Conservation (phyloP, 2,113 vertebrate genomes). For the Lepidothrix coronata region DNA sequence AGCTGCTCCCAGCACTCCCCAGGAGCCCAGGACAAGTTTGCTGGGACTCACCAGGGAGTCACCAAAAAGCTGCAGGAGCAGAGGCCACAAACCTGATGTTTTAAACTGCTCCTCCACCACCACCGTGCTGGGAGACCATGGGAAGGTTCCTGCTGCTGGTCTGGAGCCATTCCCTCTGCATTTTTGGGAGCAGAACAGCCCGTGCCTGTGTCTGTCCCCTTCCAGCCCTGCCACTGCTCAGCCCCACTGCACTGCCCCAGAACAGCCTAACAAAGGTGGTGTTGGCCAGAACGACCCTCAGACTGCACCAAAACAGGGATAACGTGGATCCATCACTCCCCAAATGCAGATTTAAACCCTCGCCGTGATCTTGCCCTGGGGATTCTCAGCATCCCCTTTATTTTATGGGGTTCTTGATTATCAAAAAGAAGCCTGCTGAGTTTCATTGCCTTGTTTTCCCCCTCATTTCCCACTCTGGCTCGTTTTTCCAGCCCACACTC, state of each 20-base stretch:
- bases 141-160: not conserved
- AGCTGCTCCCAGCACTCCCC: accelerated
- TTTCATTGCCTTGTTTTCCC: not conserved
- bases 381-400: not conserved
- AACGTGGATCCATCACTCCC: accelerated
- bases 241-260: not conserved
- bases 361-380: no score
- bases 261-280: not conserved
- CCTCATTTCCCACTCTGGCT: not conserved
- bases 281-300: not conserved
- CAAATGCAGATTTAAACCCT: not conserved
- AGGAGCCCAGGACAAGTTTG: not conserved
- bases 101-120: not conserved
- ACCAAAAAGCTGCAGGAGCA: not conserved
- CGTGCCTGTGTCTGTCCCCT: not conserved
- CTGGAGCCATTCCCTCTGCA: not conserved
- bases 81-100: not conserved
- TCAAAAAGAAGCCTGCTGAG: not conserved
- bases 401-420: not conserved
- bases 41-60: not conserved
- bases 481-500: not conserved
- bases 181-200: not conserved
- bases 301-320: not conserved
- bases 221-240: not conserved
- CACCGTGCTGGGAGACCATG: not conserved